Conservation (phyloP, 2,113 vertebrate genomes). For the Callithrix jacchus region DNA sequence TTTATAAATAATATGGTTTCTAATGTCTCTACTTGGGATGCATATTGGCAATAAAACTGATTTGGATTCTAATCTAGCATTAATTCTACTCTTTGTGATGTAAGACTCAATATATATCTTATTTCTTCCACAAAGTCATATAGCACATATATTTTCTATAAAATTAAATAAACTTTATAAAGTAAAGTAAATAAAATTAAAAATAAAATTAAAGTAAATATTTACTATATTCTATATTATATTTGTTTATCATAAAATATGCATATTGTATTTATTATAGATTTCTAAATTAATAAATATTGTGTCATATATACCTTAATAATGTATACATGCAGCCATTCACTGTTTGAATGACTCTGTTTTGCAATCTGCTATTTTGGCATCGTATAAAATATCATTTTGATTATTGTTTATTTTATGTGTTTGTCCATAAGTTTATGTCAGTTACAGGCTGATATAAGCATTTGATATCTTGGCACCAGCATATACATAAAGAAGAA, state of each 20-base stretch:
- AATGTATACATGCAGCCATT: not conserved
- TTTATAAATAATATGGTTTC: not conserved
- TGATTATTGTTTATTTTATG: not conserved
- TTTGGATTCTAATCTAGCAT: not conserved
- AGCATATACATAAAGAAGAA: accelerated
- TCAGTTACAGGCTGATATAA: not conserved
- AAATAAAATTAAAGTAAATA: not conserved
- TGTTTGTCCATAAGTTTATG: not conserved
- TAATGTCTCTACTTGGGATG: not conserved
- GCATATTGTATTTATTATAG: not conserved
- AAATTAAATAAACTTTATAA: too few species aligned
- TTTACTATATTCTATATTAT: not conserved
- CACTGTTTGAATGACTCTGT: not conserved
- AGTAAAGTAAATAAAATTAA: too few species aligned
- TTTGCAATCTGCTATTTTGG: not conserved
- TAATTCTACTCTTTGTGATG: not conserved
- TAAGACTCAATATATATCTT: not conserved
- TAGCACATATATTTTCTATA: not conserved
- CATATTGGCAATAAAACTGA: not conserved
- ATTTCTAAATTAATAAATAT: not conserved
- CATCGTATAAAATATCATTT: not conserved
- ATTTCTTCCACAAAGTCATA: not conserved
- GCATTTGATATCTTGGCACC: too few species aligned
- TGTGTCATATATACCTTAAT: not conserved
- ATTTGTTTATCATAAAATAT: not conserved